Evolutionary conservation across 2,113 vertebrate species (phyloP), one percentile per base, ranked within the genome.

Genomic region (Sinosuthora webbiana): DNA sequence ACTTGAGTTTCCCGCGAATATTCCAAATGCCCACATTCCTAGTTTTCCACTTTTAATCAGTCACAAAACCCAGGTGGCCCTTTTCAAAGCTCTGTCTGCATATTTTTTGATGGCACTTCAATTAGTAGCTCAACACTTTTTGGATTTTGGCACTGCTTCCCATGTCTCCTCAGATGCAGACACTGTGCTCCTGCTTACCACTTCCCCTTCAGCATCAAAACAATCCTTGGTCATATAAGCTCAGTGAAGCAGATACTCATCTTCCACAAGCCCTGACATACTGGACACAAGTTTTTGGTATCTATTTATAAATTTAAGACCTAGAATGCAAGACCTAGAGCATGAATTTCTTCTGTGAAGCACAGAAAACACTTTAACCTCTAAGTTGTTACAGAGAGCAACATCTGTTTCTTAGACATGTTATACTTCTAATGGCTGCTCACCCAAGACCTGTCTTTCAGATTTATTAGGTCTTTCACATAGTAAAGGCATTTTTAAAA

Each of bases 121-220:
- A 6, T 42, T 35, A 42, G 14, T 11, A 80, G 21, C 8, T 71
- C 0, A 3, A 89, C 31, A 57, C 7, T 67, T 87, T 21, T 9
- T 7, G 37, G 45, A 14, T 68, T 80, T 83, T 16, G 33, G 33
- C 11, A 30, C 13, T 49, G 15, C 5, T 31, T 77, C 5, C 16
- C 10, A 47, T 21, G 2, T 68, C 10, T 89, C 15, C 31, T 49
- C 0, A 0, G 15, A 6, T 19, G 9, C 12, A 17, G 12, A 23
- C 12, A 65, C 10, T 80, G 13, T 70, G 24, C 33, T 86, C n/a
- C 55, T 53, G 7, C 69, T 93, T 35, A 60, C 7, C 2, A 1
- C 19, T 62, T 82, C 7, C 10, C 7, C 22, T 53, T 77, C 50
- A 78, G 9, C 25, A 81, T 25, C n/a, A 65, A 62, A 73, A 77